phyloP scores from a whole-genome alignment of 2,888 invertebrate genomes.

The Phorcus lineatus region DNA sequence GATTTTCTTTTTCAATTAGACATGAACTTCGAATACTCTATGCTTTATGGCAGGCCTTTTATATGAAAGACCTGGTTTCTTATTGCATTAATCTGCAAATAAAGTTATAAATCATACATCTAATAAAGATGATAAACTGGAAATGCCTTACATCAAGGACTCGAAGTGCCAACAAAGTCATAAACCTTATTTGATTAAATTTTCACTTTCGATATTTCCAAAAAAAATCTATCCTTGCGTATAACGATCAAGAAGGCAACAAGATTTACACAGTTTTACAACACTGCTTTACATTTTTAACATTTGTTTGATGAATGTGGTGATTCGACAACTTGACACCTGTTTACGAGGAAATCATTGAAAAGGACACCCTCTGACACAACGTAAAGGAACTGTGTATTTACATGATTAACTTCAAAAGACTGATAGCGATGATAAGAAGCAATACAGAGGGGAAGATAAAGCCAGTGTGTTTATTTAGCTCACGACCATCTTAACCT shows the following conservation, averaged over 20 bases:
- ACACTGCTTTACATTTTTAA: background rate
- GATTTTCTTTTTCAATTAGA: too few relatives aligned
- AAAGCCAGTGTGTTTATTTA: background rate
- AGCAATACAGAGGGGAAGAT: background rate
- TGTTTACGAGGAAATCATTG: background rate
- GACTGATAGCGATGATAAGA: background rate
- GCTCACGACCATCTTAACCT: background rate
- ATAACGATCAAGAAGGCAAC: background rate
- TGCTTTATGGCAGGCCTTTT: too few relatives aligned
- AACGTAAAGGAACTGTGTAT: background rate
- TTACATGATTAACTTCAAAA: constrained; percentile 9
- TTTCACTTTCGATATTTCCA: background rate
- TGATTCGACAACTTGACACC: background rate
- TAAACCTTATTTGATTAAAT: too few relatives aligned
- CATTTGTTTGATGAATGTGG: background rate
- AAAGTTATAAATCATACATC: too few relatives aligned
- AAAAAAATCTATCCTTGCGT: background rate
- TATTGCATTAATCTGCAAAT: too few relatives aligned
- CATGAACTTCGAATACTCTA: too few relatives aligned
- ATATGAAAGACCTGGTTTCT: too few relatives aligned
- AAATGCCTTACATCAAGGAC: too few relatives aligned
- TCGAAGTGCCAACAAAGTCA: too few relatives aligned
- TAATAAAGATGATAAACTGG: too few relatives aligned
- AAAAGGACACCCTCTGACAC: background rate
- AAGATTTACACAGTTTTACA: background rate